A percentile compares a stretch with the other conserved stretches of the same genome.
phyloP scores from a whole-genome alignment of 2,888 invertebrate species.

The Lasioglossum pauxillum region DNA sequence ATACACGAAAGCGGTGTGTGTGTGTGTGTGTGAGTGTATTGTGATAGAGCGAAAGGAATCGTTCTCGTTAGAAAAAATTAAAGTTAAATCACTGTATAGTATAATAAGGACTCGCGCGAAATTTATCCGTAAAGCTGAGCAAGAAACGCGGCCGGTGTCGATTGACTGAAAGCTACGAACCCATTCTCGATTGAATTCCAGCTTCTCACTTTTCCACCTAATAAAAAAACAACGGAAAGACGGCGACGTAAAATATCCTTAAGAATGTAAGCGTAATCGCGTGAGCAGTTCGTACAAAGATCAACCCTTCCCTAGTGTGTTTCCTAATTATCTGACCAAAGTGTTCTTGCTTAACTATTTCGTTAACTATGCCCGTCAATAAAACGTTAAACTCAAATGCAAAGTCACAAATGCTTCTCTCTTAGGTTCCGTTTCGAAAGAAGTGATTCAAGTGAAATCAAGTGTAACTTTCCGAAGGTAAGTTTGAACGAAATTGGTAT shows the following conservation, averaged over 20 bases:
- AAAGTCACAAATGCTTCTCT: neutral
- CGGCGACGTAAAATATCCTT: constrained; percentile 22
- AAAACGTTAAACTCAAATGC: neutral
- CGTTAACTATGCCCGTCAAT: neutral
- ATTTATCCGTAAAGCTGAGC: constrained; percentile 37
- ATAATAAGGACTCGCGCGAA: constrained; percentile 18
- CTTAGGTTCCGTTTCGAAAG: neutral
- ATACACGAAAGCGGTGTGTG: constrained; percentile 8
- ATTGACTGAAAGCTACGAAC: constrained; percentile 26
- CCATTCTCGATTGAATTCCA: constrained; percentile 8
- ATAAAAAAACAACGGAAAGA: neutral
- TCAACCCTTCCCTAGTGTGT: neutral
- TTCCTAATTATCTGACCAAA: neutral
- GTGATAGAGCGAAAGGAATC: constrained; percentile 16
- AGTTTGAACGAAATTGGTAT: neutral
- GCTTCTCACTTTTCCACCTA: neutral
- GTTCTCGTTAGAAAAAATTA: constrained; percentile 19
- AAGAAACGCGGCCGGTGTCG: constrained; percentile 31
- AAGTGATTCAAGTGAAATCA: neutral
- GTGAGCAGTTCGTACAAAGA: constrained; percentile 50
- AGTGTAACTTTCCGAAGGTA: neutral
- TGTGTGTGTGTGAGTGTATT: neutral
- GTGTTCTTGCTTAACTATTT: neutral
- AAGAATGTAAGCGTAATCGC: constrained; percentile 57
- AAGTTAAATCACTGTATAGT: constrained; percentile 11